Base-by-base conservation (phyloP, 2,113 vertebrate species). In the Herpetotheres cachinnans region DNA sequence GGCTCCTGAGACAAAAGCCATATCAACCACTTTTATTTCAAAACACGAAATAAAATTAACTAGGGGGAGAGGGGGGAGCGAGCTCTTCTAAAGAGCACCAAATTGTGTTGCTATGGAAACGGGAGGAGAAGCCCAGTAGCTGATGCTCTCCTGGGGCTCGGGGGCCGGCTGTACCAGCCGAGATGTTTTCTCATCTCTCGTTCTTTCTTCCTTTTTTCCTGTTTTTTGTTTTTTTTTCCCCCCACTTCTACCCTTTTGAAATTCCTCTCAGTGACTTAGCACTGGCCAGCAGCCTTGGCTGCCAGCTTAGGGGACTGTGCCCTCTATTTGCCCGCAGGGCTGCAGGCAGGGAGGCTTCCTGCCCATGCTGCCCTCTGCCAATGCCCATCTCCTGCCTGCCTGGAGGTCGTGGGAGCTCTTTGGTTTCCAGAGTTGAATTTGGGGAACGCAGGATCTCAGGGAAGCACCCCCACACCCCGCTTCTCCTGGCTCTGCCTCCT, bases 41-140 rank as follows among this genome's bases (percentile, higher is more conserved):
- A 83, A 93, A 66, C 85, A 62, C 2, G 44, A 66, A 92, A 93
- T 90, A 49, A 93, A 86, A 77, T 81, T 47, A 86, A 82, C 29
- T 9, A 7, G 59, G 49, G 42, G 78, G 78, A 79, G 36, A 27
- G 27, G 58, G 74, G 79, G 61, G 46, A 44, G 16, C 0, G 8
- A 70, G 82, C 84, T 91, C 72, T 86, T 93, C 76, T 91, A 47
- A 86, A 91, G 88, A 96, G 93, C 93, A 86, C 91, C 95, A 95
- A 92, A 91, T 95, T 76, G 91, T 20, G 78, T 96, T 56, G 69
- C 93, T n/a, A 95, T 96, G 86, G 95, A 44, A 92, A 96, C 86
- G 69, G 69, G 94, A 96, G 95, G 94, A 95, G 94, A 94, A 94
- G 95, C 93, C 94, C 89, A 46, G 95, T n/a, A 83, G 89, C 89